Percentiles rank a stretch among this genome's conserved stretches.
Evolutionary conservation across 2,888 invertebrate species (phyloP).

Genomic region (Plemyria rubiginata): DNA sequence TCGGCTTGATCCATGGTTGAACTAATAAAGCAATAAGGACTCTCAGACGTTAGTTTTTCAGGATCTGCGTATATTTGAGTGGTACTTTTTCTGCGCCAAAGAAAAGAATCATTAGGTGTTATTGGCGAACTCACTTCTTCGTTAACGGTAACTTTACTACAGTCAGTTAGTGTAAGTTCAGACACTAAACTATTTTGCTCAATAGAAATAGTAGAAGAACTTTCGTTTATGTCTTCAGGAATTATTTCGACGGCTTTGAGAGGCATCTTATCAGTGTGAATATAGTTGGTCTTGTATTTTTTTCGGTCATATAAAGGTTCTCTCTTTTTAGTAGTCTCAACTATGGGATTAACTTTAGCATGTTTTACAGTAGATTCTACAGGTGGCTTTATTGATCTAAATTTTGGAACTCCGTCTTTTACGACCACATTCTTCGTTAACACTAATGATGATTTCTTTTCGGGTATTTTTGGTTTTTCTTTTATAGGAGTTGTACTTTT

Average conservation of each 20-base stretch:
- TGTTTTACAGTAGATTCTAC: slow-evolving; percentile 51
- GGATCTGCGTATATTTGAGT: slow-evolving; percentile 72
- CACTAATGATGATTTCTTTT: slow-evolving; percentile 83
- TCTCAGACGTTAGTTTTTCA: slow-evolving; percentile 66
- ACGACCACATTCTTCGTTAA: slow-evolving; percentile 82
- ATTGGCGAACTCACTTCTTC: slow-evolving; percentile 69
- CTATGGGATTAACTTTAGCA: slow-evolving; percentile 38
- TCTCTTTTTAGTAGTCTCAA: slow-evolving; percentile 58
- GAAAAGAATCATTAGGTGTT: slow-evolving; percentile 87
- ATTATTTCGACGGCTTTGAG: slow-evolving; percentile 77
- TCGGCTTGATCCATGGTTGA: slow-evolving; percentile 57
- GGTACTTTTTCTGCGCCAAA: slow-evolving; percentile 84
- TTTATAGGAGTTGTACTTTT: slow-evolving; percentile 61
- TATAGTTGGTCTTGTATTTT: slow-evolving; percentile 78
- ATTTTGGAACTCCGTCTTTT: slow-evolving; percentile 81
- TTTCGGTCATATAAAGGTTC: slow-evolving; percentile 74
- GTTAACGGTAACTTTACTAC: slow-evolving; percentile 51
- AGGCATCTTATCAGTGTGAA: slow-evolving; percentile 75
- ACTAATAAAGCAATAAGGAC: slow-evolving; percentile 67
- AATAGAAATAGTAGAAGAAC: slow-evolving; percentile 36
- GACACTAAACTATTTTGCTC: slow-evolving; percentile 34
- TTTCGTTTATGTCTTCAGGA: slow-evolving; percentile 73
- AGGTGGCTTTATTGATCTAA: slow-evolving; percentile 73
- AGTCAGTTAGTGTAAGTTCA: slow-evolving; percentile 27
- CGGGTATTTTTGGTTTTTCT: slow-evolving; percentile 86